phyloP scores from a whole-genome alignment of 2,113 vertebrate genomes.

The Acanthochromis polyacanthus region DNA sequence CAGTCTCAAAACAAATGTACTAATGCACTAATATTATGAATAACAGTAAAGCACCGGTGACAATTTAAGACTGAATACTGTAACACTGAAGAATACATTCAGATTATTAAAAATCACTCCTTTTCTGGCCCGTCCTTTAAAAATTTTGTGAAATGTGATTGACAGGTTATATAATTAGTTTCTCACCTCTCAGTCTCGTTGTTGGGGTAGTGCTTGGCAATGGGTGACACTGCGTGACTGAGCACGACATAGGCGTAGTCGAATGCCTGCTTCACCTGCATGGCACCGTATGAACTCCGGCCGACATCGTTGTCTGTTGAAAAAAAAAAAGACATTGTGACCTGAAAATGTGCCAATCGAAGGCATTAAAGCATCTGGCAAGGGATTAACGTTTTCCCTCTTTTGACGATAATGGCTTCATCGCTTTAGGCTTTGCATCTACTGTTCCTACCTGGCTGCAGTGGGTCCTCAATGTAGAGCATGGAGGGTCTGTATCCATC shows the following conservation, averaged over 20 bases:
- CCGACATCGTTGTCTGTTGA: slow-evolving; percentile 95
- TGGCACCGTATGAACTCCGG: slow-evolving; percentile 98
- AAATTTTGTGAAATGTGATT: neutral
- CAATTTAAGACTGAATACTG: neutral
- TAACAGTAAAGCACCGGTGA: neutral
- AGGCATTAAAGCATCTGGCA: neutral
- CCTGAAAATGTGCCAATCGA: neutral
- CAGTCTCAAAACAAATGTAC: neutral
- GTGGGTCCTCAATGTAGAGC: slow-evolving; percentile 97
- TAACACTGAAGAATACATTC: neutral
- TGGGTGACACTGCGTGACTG: slow-evolving; percentile 95
- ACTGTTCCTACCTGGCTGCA: slow-evolving; percentile 92
- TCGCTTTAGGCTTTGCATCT: neutral
- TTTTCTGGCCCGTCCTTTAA: neutral
- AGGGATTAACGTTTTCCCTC: neutral
- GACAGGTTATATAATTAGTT: neutral
- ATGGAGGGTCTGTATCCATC: slow-evolving; percentile 98
- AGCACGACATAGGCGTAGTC: slow-evolving; percentile 97
- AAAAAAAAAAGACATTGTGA: neutral
- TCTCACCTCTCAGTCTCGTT: slow-evolving; percentile 94
- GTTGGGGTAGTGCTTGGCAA: slow-evolving; percentile 97
- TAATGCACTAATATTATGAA: neutral
- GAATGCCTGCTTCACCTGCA: slow-evolving; percentile 99
- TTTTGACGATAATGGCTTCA: too few relatives aligned
- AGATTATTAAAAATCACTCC: neutral